A percentile compares a stretch with the other conserved stretches of the same genome.
Evolutionary conservation across 2,888 invertebrate genomes (phyloP).

Genomic region (Philonicus albiceps): DNA sequence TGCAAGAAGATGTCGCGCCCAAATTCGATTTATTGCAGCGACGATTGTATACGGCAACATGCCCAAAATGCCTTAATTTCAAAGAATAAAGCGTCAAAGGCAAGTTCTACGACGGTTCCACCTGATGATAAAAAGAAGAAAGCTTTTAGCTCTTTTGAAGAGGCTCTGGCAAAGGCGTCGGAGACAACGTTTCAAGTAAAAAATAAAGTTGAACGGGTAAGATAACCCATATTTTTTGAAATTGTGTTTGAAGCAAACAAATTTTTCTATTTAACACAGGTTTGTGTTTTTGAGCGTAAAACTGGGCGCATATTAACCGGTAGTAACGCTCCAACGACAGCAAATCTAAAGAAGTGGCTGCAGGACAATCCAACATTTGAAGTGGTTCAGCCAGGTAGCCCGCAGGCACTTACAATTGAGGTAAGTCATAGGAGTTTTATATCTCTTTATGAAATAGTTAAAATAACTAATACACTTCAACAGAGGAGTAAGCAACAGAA

Average conservation of each 20-base stretch:
- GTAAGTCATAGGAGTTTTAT: conserved; percentile 49
- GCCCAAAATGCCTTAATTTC: conserved; percentile 71
- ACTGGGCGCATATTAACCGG: conserved; percentile 79
- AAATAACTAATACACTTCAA: conserved; percentile 5
- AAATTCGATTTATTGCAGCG: conserved; percentile 90
- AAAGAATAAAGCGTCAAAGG: conserved; percentile 53
- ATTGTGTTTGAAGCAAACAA: neutral
- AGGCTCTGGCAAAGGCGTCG: conserved; percentile 55
- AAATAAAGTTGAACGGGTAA: conserved; percentile 59
- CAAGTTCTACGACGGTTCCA: conserved; percentile 47
- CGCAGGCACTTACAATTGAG: conserved; percentile 62
- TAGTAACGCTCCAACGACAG: conserved; percentile 82
- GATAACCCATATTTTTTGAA: neutral
- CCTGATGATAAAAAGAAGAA: conserved; percentile 57
- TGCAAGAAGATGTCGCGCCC: conserved; percentile 79
- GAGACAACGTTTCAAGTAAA: conserved; percentile 55
- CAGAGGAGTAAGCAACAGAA: conserved; percentile 44
- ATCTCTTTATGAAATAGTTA: neutral
- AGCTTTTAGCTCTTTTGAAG: conserved; percentile 61
- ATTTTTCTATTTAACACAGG: conserved; percentile 53
- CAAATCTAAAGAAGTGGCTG: conserved; percentile 82
- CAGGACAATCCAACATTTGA: conserved; percentile 88
- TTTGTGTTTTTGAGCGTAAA: conserved; percentile 85
- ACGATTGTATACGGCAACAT: conserved; percentile 85
- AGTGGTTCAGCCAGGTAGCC: conserved; percentile 75